Percentiles rank a stretch among this genome's conserved stretches.
Evolutionary conservation across 2,113 vertebrate species (phyloP).

Genomic region (Hirundichthys speculiger): DNA sequence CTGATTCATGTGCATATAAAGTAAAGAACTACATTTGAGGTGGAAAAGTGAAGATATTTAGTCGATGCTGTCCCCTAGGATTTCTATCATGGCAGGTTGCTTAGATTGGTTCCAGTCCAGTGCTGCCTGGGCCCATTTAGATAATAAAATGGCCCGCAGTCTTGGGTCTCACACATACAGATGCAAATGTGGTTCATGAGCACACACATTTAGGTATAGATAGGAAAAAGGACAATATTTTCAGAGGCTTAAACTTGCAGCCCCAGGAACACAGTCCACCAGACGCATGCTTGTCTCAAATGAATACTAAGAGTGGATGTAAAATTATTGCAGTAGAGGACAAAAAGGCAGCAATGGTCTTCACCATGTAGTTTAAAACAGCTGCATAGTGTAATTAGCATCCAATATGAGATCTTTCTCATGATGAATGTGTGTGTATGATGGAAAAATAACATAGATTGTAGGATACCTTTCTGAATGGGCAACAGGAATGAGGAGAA

Average conservation of each 20-base stretch:
- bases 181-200: conserved; percentile 58
- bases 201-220: conserved; percentile 49
- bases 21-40: conserved; percentile 63
- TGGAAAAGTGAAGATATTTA: conserved; percentile 56
- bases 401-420: conserved; percentile 4
- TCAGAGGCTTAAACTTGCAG: conserved; percentile 27
- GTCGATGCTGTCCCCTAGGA: conserved; percentile 65
- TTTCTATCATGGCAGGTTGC: conserved; percentile 74
- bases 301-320: conserved; percentile 14
- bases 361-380: conserved; percentile 6
- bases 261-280: conserved; percentile 21
- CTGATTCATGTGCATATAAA: conserved; percentile 68
- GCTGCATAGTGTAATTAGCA: background rate
- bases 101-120: conserved; percentile 78
- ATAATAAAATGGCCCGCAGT: conserved; percentile 78
- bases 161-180: conserved; percentile 58
- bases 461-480: no score
- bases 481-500: no score
- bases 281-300: conserved; percentile 29
- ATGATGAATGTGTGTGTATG: no score
- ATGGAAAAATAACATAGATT: no score
- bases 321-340: conserved; percentile 14
- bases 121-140: conserved; percentile 76
- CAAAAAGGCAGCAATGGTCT: background rate
- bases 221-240: conserved; percentile 50